Evolutionary conservation across 1,140 invertebrate genomes (phyloP), one percentile per base, ranked within the genome.

Genomic region (Zaprionus camerounensis): DNA sequence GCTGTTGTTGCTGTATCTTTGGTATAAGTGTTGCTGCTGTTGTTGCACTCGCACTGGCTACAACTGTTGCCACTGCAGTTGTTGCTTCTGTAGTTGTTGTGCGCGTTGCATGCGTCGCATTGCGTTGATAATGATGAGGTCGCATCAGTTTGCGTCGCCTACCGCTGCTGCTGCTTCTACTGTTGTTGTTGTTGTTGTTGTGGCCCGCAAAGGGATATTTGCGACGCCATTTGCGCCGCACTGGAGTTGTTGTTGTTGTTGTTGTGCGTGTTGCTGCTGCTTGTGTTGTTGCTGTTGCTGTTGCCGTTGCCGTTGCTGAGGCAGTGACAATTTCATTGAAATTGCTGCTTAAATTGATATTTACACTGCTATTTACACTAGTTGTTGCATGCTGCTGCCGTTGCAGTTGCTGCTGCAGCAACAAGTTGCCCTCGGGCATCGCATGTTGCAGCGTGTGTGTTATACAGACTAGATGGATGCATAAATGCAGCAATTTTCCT

Each of bases 361-460:
- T 91, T 86, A 91, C 86, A 92, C 91, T 92, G 80, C 86, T 92
- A 91, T 92, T 92, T 92, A 92, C 85, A 91, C 82, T 85, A 81
- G 77, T 79, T 78, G 67, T 78, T 70, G 55, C 71, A 69, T 90
- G 79, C 81, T 90, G 78, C 75, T 71, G 71, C 70, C 84, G 78
- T 80, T 80, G 83, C 66, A 79, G 80, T 78, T 78, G 74, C 73
- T 73, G 62, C n/a, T 63, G 76, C 68, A 67, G 79, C 83, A 91
- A 78, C 88, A 91, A 91, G 81, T 85, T 88, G 84, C 73, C 90
- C 79, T 56, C 68, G 24, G 74, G 81, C 84, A 53, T 49, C 26
- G 66, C 77, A 77, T 88, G 55, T 44, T 66, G 83, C 70, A 83
- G 61, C 69, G 90, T 85, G 72, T 77, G 80, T 78, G 78, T 61